Percentiles rank a stretch among this genome's conserved stretches.
phyloP scores from a whole-genome alignment of 2,113 vertebrate species.

The Lamprotornis superbus region DNA sequence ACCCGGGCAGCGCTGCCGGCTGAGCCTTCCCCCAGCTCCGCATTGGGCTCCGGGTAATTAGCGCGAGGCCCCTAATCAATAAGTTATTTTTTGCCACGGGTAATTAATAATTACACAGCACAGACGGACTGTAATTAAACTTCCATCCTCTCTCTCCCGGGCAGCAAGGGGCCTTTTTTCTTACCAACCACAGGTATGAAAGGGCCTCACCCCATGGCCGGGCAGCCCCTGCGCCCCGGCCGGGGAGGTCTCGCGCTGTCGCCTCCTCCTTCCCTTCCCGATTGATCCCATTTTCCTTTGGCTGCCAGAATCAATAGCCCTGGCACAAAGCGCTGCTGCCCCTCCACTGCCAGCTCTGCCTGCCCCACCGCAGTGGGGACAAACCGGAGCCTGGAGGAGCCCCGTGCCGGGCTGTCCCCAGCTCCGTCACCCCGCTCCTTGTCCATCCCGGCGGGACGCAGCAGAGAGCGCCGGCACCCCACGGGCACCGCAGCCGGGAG shows the following conservation, averaged over 20 bases:
- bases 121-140: slow-evolving; percentile 76
- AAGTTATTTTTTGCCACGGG: slow-evolving; percentile 78
- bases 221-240: neutral
- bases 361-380: neutral
- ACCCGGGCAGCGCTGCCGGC: neutral
- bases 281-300: slow-evolving; percentile 4
- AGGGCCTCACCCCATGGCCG: neutral
- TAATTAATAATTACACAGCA: slow-evolving; percentile 80
- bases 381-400: neutral
- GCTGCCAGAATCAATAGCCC: neutral
- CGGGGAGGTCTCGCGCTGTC: fast-evolving
- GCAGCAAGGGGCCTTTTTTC: slow-evolving; percentile 26
- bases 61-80: slow-evolving; percentile 74
- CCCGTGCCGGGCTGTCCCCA: fast-evolving
- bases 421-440: fast-evolving
- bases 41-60: slow-evolving; percentile 70
- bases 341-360: neutral
- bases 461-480: fast-evolving
- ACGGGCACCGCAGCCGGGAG: neutral
- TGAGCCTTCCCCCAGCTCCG: slow-evolving; percentile 25
- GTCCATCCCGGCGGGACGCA: fast-evolving
- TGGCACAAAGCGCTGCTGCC: neutral
- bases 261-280: neutral
- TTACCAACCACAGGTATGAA: slow-evolving; percentile 32
- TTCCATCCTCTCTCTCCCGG: slow-evolving; percentile 47